Evolutionary conservation across 1,140 invertebrate genomes (phyloP), one percentile per base, ranked within the genome.

Genomic region (Drosophila elegans): DNA sequence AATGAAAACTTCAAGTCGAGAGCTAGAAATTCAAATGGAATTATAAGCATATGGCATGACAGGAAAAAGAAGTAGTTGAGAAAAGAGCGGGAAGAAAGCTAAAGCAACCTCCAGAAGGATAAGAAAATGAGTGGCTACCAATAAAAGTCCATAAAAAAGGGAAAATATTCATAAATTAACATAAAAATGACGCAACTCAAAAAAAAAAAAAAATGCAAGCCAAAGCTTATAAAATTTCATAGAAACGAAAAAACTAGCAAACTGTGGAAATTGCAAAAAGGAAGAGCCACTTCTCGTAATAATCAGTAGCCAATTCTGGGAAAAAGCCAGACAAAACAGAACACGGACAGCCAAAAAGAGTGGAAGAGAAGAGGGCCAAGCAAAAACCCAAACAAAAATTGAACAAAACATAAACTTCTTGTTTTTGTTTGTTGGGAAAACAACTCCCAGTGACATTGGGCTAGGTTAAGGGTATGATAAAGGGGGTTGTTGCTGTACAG

Each of bases 1-100:
- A 86, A 82, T 88, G 82, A 60, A 85, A 85, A 78, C 78, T 85
- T 75, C 82, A 76, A 73, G 64, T 66, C 81, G 60, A 55, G 48
- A 29, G 32, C 29, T 56, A 39, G 76, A 66, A 78, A 49, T 59
- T 51, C 42, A 27, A 57, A 34, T 74, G 51, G 61, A 80, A 81
- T 81, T 76, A 81, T 77, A 81, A 72, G 72, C 72, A 80, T 69
- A 49, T 44, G 48, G 63, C 78, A 80, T 74, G 78, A 69, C 61
- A 72, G 48, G 44, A 67, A 44, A n/a, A 36, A 46, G 29, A 13
- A 51, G 34, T 16, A 51, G 36, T 45, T 38, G 13, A 11, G 36
- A 27, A 25, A 13, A 21, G 45, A 4, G 46, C 4, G 12, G 11
- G 6, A 25, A 46, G 38, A 41, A 53, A 32, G 36, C 3, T 5